Evolutionary conservation across 2,888 invertebrate genomes (phyloP).

Genomic region (Ectemnius lituratus): DNA sequence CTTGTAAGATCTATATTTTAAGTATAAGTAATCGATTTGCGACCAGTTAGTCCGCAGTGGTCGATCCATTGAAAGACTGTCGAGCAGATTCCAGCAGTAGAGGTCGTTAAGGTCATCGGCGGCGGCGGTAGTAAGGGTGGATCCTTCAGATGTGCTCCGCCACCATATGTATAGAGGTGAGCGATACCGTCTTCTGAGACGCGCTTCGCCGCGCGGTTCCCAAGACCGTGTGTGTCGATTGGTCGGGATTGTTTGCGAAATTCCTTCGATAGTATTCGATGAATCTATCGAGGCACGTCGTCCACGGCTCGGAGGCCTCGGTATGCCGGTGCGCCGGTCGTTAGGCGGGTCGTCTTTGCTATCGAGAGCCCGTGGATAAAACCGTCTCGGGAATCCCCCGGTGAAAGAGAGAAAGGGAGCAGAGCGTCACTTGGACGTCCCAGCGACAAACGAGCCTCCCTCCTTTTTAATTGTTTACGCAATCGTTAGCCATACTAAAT

Average conservation of each 20-base stretch:
- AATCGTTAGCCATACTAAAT: constrained; percentile 39
- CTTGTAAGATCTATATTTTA: too few species aligned
- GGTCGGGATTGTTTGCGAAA: constrained; percentile 75
- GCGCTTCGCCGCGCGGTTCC: constrained; percentile 69
- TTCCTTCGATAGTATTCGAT: constrained; percentile 78
- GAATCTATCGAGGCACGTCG: constrained; percentile 78
- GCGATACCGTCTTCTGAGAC: constrained; percentile 69
- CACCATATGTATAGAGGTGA: constrained; percentile 41
- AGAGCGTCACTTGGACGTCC: constrained; percentile 50
- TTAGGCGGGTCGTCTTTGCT: constrained; percentile 68
- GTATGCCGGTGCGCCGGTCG: constrained; percentile 69
- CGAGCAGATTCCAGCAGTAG: too few species aligned
- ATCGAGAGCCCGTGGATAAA: constrained; percentile 63
- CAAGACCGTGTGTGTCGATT: constrained; percentile 74
- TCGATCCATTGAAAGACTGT: too few species aligned
- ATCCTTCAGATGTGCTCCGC: constrained; percentile 42
- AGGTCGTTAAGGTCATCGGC: too few species aligned
- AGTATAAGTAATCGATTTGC: too few species aligned
- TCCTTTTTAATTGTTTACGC: constrained; percentile 51
- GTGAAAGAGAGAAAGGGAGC: constrained; percentile 11
- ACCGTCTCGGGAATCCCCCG: constrained; percentile 60
- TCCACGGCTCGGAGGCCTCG: constrained; percentile 63
- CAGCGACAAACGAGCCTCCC: constrained; percentile 20
- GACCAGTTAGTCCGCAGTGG: too few species aligned
- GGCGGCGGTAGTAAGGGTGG: neutral